phyloP scores from a whole-genome alignment of 2,113 vertebrate species.

The Hemibagrus wyckioides region DNA sequence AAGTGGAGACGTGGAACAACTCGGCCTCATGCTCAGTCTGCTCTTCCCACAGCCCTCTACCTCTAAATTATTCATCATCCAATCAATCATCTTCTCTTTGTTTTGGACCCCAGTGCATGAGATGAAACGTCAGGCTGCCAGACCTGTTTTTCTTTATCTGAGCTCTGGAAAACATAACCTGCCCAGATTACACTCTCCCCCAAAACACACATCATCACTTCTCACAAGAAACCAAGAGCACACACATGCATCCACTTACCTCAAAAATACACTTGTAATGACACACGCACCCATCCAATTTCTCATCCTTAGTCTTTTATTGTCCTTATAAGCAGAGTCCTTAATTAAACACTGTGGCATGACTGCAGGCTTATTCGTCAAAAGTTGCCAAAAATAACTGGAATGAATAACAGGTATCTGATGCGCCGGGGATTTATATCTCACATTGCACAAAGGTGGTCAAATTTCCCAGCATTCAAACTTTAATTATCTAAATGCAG shows the following conservation, averaged over 20 bases:
- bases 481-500: background rate
- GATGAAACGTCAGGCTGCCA: conserved; percentile 79
- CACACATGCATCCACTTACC: conserved; percentile 23
- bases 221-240: conserved; percentile 19
- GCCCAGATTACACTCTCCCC: conserved; percentile 72
- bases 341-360: conserved; percentile 45
- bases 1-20: conserved; percentile 61
- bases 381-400: conserved; percentile 28
- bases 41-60: conserved; percentile 72
- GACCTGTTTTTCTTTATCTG: conserved; percentile 81
- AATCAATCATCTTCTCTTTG: conserved; percentile 85
- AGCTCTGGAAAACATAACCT: conserved; percentile 81
- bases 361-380: conserved; percentile 37
- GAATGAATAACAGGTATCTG: conserved; percentile 22
- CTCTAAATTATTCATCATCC: conserved; percentile 84
- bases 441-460: background rate
- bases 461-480: conserved; percentile 2
- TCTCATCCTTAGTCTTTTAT: conserved; percentile 29
- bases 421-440: conserved; percentile 9
- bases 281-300: conserved; percentile 17
- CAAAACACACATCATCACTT: conserved; percentile 56
- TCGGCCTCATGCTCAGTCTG: conserved; percentile 53
- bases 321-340: conserved; percentile 19
- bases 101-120: conserved; percentile 81
- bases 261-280: conserved; percentile 1